Evolutionary conservation across 2,888 invertebrate genomes (phyloP).

Genomic region (Tenthredo scrophulariae): DNA sequence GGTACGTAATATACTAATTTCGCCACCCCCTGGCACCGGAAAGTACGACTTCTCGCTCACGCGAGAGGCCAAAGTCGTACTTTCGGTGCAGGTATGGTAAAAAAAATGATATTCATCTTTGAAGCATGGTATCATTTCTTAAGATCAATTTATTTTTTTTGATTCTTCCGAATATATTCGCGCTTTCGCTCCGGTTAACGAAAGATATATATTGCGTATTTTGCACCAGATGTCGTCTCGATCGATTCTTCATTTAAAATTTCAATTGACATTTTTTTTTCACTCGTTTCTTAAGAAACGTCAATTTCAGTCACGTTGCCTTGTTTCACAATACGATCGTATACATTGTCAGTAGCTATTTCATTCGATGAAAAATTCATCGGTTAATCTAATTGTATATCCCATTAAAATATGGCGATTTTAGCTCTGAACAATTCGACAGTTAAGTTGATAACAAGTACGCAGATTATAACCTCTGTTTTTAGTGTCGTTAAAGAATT

Average conservation of each 20-base stretch:
- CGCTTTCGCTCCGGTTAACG: background rate
- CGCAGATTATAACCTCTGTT: slow-evolving; percentile 81
- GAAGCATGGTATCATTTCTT: background rate
- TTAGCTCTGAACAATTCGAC: slow-evolving; percentile 72
- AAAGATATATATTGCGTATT: background rate
- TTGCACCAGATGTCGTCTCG: background rate
- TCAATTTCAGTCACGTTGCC: background rate
- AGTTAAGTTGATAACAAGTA: slow-evolving; percentile 78
- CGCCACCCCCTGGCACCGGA: no score
- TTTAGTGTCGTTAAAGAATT: slow-evolving; percentile 83
- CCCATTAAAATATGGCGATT: slow-evolving; percentile 70
- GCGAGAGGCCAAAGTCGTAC: no score
- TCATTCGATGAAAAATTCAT: background rate
- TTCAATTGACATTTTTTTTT: background rate
- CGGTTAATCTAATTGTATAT: background rate
- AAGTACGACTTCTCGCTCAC: no score
- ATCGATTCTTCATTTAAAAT: slow-evolving; percentile 14
- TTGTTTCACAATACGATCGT: background rate
- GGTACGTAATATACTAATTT: no score
- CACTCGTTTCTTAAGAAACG: background rate
- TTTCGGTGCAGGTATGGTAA: no score
- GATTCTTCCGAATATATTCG: background rate
- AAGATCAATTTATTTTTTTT: background rate
- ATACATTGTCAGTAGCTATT: background rate
- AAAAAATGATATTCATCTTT: background rate